Conservation (phyloP, 1,140 invertebrate genomes). For the Microplitis mediator region DNA sequence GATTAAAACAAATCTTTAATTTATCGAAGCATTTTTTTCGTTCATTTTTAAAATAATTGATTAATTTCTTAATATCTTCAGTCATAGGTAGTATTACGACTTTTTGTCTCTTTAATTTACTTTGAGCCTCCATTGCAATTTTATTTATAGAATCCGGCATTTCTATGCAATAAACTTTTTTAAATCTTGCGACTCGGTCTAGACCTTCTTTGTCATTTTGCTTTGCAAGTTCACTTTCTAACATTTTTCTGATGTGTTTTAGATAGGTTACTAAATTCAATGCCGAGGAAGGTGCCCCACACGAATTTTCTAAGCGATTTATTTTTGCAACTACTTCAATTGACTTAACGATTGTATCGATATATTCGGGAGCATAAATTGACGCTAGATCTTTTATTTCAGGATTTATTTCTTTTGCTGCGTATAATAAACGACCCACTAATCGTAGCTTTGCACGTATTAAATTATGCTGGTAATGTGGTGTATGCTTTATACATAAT, state of each 20-base stretch:
- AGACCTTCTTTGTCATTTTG: constrained; percentile 9
- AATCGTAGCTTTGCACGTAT: constrained; percentile 26
- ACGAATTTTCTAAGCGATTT: constrained; percentile 16
- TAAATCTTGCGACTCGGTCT: constrained; percentile 14
- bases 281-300: constrained; percentile 15
- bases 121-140: neutral
- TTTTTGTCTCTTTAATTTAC: neutral
- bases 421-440: constrained; percentile 32
- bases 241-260: constrained; percentile 28
- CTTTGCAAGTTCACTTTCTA: constrained; percentile 21
- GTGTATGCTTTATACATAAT: constrained; percentile 24
- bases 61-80: neutral
- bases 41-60: neutral
- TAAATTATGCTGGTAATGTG: constrained; percentile 9
- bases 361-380: constrained; percentile 27
- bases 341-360: constrained; percentile 7
- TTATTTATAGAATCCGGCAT: neutral
- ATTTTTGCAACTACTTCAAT: constrained; percentile 15
- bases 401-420: constrained; percentile 44
- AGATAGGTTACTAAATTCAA: constrained; percentile 23
- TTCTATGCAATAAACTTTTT: constrained; percentile 18
- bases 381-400: constrained; percentile 22
- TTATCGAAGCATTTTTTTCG: neutral
- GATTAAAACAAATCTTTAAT: neutral
- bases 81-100: neutral